These are phyloP conservation scores for Lasioglossum oenotherae DNA, from an alignment of 2,888 invertebrate genomes.

Conservation along the genomic window DNA sequence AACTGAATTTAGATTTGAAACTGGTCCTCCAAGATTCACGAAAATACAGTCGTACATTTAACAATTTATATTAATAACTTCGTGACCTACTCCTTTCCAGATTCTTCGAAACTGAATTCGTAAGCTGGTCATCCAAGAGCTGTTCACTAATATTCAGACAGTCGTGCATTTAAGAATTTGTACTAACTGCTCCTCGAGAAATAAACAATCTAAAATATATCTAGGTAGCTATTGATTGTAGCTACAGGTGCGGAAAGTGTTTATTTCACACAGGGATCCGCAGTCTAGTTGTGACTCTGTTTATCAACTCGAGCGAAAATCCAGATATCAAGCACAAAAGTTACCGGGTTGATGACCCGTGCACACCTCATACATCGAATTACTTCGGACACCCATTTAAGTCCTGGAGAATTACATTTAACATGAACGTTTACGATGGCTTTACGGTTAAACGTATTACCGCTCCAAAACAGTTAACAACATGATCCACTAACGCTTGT, in stretches of 20 bases:
- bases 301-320: neutral
- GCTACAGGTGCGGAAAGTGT: neutral
- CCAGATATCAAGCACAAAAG: slow-evolving; percentile 1
- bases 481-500: slow-evolving; percentile 32
- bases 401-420: slow-evolving; percentile 17
- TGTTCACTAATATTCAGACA: neutral
- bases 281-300: neutral
- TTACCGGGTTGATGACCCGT: slow-evolving; percentile 2
- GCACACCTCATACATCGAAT: slow-evolving; percentile 10
- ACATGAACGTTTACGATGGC: slow-evolving; percentile 43
- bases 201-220: neutral
- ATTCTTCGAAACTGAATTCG: too few relatives aligned
- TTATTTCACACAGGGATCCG: neutral
- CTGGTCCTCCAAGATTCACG: too few relatives aligned
- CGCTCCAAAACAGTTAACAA: slow-evolving; percentile 43
- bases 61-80: neutral
- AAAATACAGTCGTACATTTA: too few relatives aligned
- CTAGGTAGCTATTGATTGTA: neutral
- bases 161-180: neutral
- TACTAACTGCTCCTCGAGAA: neutral
- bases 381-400: slow-evolving; percentile 3
- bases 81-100: too few relatives aligned
- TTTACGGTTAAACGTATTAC: slow-evolving; percentile 48
- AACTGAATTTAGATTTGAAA: too few relatives aligned
- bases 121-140: too few relatives aligned